Conservation (phyloP, 2,888 invertebrate genomes). For the Spatulosminthurus flaviceps region DNA sequence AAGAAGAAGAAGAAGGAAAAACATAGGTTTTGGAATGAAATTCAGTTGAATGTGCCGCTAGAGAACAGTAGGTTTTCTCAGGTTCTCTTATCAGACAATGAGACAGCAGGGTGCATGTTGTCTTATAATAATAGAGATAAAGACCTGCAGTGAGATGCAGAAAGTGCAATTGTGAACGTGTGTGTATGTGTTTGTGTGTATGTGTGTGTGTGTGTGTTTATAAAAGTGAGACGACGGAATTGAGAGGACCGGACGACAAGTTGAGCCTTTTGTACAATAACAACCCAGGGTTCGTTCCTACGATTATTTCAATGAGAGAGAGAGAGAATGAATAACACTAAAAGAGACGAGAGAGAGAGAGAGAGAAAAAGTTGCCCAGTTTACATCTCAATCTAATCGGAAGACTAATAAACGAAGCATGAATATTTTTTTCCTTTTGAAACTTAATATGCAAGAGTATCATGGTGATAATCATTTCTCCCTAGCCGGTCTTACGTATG, state of each 20-base stretch:
- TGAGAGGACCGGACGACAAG: slow-evolving; percentile 17
- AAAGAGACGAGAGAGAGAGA: background rate
- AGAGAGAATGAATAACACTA: background rate
- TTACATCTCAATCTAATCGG: slow-evolving; percentile 18
- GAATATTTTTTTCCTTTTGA: slow-evolving; percentile 18
- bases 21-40: background rate
- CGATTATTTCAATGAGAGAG: background rate
- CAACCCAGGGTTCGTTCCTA: slow-evolving; percentile 11
- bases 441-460: slow-evolving; percentile 13
- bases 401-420: slow-evolving; percentile 14
- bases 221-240: background rate
- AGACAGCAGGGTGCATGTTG: slow-evolving; percentile 18
- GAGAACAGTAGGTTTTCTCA: too few relatives aligned
- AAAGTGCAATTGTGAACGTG: slow-evolving; percentile 1
- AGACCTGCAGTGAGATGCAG: slow-evolving; percentile 18
- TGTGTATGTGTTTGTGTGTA: too few relatives aligned
- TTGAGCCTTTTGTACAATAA: background rate
- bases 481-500: slow-evolving; percentile 1
- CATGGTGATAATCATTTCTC: slow-evolving; percentile 10
- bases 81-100: background rate
- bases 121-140: slow-evolving; percentile 18
- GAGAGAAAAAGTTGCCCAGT: slow-evolving; percentile 12
- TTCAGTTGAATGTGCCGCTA: background rate
- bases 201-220: too few relatives aligned
- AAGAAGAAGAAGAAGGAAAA: background rate